These are phyloP conservation scores for Solenopsis invicta DNA, from an alignment of 1,140 invertebrate species.

Conservation along the genomic window DNA sequence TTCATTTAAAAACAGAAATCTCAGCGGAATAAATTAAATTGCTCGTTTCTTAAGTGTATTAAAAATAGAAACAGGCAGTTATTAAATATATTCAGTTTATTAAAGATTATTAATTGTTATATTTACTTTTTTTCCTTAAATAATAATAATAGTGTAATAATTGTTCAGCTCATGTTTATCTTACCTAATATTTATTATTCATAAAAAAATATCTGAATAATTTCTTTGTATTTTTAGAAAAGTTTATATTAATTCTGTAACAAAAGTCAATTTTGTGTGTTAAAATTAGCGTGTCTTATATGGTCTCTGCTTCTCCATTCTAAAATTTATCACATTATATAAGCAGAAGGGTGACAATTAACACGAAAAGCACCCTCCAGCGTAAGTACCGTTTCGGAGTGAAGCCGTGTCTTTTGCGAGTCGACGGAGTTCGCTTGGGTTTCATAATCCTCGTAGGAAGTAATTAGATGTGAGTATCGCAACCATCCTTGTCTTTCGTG, in stretches of 20 bases:
- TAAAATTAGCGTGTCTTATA: not conserved
- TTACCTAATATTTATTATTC: not conserved
- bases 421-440: slow-evolving; percentile 55
- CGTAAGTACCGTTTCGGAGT: slow-evolving; percentile 60
- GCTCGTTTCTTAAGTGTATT: not conserved
- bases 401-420: slow-evolving; percentile 64
- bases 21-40: not conserved
- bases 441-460: slow-evolving; percentile 66
- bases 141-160: not conserved
- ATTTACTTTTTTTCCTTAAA: not conserved
- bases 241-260: not conserved
- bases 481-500: slow-evolving; percentile 48
- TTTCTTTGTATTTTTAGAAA: not conserved
- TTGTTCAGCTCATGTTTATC: not conserved
- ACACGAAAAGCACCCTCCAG: slow-evolving; percentile 56
- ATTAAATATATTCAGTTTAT: not conserved
- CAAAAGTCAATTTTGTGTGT: not conserved
- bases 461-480: slow-evolving; percentile 71
- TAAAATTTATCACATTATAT: slow-evolving; percentile 60
- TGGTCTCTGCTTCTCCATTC: not conserved
- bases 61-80: not conserved
- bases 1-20: not conserved
- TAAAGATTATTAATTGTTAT: not conserved
- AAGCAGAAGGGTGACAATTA: slow-evolving; percentile 67
- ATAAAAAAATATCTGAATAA: not conserved